phyloP scores from a whole-genome alignment of 2,888 invertebrate genomes.

The Lacanobia oleracea region DNA sequence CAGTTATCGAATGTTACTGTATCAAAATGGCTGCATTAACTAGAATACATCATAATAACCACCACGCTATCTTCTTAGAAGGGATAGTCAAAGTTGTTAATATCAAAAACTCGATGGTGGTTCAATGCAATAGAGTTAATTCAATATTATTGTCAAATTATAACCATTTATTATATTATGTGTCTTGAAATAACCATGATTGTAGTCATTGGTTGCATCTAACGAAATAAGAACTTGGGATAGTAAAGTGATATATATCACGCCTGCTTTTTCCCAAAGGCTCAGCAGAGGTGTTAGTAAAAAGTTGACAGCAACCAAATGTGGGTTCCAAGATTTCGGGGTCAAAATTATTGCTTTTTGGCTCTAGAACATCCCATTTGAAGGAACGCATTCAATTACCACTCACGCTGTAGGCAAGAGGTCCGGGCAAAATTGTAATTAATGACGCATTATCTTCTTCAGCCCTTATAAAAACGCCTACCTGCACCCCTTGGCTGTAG shows the following conservation, averaged over 20 bases:
- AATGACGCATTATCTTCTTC: too few relatives aligned
- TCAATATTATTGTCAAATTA: neutral
- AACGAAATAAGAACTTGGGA: neutral
- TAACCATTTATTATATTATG: constrained; percentile 15
- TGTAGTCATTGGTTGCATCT: constrained; percentile 13
- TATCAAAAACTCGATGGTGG: neutral
- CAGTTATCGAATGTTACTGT: neutral
- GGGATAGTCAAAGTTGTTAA: neutral
- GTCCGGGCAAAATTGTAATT: too few relatives aligned
- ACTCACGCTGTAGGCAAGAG: too few relatives aligned
- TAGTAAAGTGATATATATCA: neutral
- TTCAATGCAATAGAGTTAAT: neutral
- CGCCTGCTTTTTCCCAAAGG: too few relatives aligned
- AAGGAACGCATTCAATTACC: too few relatives aligned
- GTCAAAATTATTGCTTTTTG: too few relatives aligned
- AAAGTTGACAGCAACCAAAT: too few relatives aligned
- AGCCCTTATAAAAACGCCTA: too few relatives aligned
- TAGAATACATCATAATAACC: constrained; percentile 1
- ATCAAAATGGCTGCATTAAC: constrained; percentile 13
- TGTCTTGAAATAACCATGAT: constrained; percentile 11
- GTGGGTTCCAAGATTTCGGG: fast-evolving
- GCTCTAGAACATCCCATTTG: too few relatives aligned
- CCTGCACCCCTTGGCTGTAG: too few relatives aligned
- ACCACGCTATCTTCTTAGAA: neutral
- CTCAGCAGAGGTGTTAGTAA: neutral